Evolutionary conservation across 2,888 invertebrate species (phyloP), one percentile per base, ranked within the genome.

Genomic region (Chymomyza procnemis): DNA sequence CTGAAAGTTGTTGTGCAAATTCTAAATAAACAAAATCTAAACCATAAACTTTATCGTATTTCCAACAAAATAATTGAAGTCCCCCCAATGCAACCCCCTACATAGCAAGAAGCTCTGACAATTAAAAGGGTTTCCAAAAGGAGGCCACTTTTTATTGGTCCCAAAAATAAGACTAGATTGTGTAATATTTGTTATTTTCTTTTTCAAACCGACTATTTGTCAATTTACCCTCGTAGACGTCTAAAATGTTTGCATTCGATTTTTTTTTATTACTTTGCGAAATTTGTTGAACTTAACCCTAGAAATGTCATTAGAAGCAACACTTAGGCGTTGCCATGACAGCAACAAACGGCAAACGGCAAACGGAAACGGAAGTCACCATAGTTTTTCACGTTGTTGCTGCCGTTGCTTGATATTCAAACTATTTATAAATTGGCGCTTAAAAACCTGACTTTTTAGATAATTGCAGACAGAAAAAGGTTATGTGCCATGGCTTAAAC

Each of bases 321-420:
- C 78, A 46, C 47, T 47, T 16, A 19, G 6, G 16, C 54, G 54
- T 54, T 54, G 54, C 54, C 54, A 54, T 18, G 54, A 54, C 54
- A 54, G 54, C 54, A 18, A 21, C 68, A 69, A 69, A 77, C 67
- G 50, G 22, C 68, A 69, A 69, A 77, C 67, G 50, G 22, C n/a
- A 54, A 63, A 64, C 73, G 66, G 71, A 78, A 78, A 18, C 73
- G 75, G 78, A 78, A 16, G 48, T 50, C 34, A 41, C 34, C 12
- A 41, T 41, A 41, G 9, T 41, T 41, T 26, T 26, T 22, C n/a
- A n/a, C n/a, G n/a, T n/a, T 22, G 2, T 26, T 26, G 4, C 8
- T 26, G 26, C 8, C 8, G 6, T 6, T 41, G 12, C 3, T 12
- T 12, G 12, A 41, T 41, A 41, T 12, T 41, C 9, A 41, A 41